Conservation (phyloP, 2,797 vertebrate species). For the Rhinella marina region DNA sequence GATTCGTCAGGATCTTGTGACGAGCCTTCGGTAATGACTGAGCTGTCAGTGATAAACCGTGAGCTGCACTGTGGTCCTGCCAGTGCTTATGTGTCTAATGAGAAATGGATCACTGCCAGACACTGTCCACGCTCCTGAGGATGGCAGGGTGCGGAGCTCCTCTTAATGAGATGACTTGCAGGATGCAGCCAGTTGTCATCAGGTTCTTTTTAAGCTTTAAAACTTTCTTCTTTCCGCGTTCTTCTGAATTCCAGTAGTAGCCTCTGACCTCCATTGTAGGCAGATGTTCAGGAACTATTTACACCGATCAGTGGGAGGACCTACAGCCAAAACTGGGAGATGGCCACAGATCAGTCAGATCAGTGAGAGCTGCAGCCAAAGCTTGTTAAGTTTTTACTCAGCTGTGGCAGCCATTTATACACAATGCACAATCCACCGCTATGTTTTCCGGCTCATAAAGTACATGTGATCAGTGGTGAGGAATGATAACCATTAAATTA, state of each 20-base stretch:
- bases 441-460: background rate
- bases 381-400: background rate
- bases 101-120: conserved; percentile 45
- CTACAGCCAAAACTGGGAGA: background rate
- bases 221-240: background rate
- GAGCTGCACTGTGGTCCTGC: conserved; percentile 27
- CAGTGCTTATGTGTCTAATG: conserved; percentile 27
- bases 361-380: background rate
- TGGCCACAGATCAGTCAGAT: background rate
- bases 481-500: no score
- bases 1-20: conserved; percentile 50
- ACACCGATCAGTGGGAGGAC: background rate
- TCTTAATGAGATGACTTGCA: background rate
- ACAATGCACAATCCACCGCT: background rate
- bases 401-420: background rate
- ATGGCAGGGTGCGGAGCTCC: background rate
- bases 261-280: background rate
- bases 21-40: conserved; percentile 41
- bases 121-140: background rate
- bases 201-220: background rate
- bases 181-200: background rate
- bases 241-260: background rate
- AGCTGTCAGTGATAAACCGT: conserved; percentile 44
- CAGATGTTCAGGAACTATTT: background rate
- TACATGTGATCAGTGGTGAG: no score